Evolutionary conservation across 2,888 invertebrate species (phyloP).

Genomic region (Chrysina gloriosa): DNA sequence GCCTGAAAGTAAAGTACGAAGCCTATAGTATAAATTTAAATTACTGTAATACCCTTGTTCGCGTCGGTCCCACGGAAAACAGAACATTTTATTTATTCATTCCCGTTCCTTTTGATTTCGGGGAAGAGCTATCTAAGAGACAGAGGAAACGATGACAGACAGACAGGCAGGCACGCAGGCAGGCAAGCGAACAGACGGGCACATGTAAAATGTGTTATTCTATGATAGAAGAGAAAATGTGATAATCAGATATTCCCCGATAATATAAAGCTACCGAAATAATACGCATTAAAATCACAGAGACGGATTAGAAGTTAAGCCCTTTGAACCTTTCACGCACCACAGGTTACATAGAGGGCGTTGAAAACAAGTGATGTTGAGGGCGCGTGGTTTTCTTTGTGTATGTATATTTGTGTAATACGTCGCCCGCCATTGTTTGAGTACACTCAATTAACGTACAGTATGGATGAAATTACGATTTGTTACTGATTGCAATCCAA

Average conservation of each 20-base stretch:
- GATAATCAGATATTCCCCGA: constrained; percentile 45
- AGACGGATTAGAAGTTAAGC: constrained; percentile 60
- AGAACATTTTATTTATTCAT: constrained; percentile 43
- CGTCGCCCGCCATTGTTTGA: constrained; percentile 60
- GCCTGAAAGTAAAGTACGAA: constrained; percentile 35
- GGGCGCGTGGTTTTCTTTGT: constrained; percentile 32
- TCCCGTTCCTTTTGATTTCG: constrained; percentile 42
- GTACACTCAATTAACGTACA: constrained; percentile 62
- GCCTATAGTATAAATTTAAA: constrained; percentile 40
- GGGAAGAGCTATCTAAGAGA: constrained; percentile 28
- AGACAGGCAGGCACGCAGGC: constrained; percentile 11
- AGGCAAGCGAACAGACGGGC: neutral
- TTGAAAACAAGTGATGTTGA: constrained; percentile 41
- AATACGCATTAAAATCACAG: constrained; percentile 64
- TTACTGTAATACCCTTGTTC: constrained; percentile 45
- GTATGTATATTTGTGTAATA: constrained; percentile 33
- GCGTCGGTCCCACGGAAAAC: constrained; percentile 29
- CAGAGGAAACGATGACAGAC: constrained; percentile 32
- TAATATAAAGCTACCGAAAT: constrained; percentile 56
- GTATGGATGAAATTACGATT: neutral
- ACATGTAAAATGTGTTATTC: constrained; percentile 31
- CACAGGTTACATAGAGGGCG: constrained; percentile 53
- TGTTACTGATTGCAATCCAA: neutral
- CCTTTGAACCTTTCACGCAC: constrained; percentile 64
- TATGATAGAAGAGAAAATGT: constrained; percentile 41